A percentile compares a stretch with the other conserved stretches of the same genome.
phyloP scores from a whole-genome alignment of 2,888 invertebrate genomes.

The Hirtodrosophila histrioides region DNA sequence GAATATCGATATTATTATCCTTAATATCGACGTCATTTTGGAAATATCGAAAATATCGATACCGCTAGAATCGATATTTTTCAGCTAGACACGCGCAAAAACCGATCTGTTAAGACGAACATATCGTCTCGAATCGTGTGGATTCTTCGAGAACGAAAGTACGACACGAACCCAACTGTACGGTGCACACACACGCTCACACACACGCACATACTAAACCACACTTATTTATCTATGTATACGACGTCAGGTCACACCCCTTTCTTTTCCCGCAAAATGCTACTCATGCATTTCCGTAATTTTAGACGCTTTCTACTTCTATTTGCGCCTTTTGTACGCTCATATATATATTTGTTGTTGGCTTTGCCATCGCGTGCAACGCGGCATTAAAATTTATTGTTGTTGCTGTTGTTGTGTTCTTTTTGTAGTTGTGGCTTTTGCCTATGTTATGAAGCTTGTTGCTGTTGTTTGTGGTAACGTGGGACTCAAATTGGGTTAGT shows the following conservation, averaged over 20 bases:
- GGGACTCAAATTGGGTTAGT: slow-evolving; percentile 67
- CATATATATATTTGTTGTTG: slow-evolving; percentile 37
- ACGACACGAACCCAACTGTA: no score
- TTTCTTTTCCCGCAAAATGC: slow-evolving; percentile 19
- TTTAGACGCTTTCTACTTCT: slow-evolving; percentile 60
- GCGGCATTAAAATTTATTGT: slow-evolving; percentile 33
- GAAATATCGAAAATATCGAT: no score
- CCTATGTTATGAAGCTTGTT: slow-evolving; percentile 27
- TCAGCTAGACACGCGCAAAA: no score
- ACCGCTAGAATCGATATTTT: no score
- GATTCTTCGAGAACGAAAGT: no score
- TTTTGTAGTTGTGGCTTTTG: slow-evolving; percentile 13
- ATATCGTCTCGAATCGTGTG: no score
- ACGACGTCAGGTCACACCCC: background rate
- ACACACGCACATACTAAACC: slow-evolving; percentile 19
- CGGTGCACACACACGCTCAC: background rate
- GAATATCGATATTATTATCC: no score
- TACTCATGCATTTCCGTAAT: slow-evolving; percentile 65
- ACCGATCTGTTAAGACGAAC: no score
- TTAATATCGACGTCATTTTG: no score
- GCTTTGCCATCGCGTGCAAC: slow-evolving; percentile 55
- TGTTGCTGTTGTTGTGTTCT: slow-evolving; percentile 10
- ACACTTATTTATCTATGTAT: slow-evolving; percentile 20
- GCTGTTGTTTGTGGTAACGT: slow-evolving; percentile 36
- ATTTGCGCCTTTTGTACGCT: slow-evolving; percentile 59